phyloP scores from a whole-genome alignment of 2,888 invertebrate genomes.

The Drosophila melanosoma region DNA sequence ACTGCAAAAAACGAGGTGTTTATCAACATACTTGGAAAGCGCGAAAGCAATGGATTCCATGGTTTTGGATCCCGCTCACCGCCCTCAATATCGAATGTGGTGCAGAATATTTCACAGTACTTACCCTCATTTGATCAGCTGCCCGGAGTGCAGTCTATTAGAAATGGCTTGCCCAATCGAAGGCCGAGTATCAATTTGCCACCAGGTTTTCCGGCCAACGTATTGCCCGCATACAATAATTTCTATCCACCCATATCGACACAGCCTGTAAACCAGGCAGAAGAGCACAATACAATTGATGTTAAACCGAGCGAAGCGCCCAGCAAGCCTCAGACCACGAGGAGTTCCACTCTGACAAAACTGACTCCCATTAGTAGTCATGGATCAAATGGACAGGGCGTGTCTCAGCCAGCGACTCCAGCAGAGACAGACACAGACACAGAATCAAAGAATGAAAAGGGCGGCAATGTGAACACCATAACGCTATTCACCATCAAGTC shows the following conservation, averaged over 20 bases:
- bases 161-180: constrained; percentile 78
- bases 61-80: constrained; percentile 74
- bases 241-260: constrained; percentile 68
- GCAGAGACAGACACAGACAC: not conserved
- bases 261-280: constrained; percentile 1
- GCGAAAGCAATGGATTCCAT: constrained; percentile 60
- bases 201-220: constrained; percentile 68
- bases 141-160: constrained; percentile 83
- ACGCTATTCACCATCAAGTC: constrained; percentile 86
- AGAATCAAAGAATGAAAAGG: constrained; percentile 9
- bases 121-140: constrained; percentile 83
- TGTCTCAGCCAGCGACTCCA: constrained; percentile 6
- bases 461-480: constrained; percentile 24
- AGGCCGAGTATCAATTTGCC: constrained; percentile 67
- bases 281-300: constrained; percentile 30
- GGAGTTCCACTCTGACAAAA: constrained; percentile 47
- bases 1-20: constrained; percentile 89
- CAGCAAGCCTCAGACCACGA: constrained; percentile 10
- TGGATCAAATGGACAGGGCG: constrained; percentile 28
- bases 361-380: constrained; percentile 74
- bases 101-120: constrained; percentile 82
- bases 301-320: constrained; percentile 20
- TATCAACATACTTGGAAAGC: constrained; percentile 86
- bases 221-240: constrained; percentile 81
- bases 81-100: constrained; percentile 81